Evolutionary conservation across 2,797 vertebrate genomes (phyloP).

Genomic region (Erpetoichthys calabaricus): DNA sequence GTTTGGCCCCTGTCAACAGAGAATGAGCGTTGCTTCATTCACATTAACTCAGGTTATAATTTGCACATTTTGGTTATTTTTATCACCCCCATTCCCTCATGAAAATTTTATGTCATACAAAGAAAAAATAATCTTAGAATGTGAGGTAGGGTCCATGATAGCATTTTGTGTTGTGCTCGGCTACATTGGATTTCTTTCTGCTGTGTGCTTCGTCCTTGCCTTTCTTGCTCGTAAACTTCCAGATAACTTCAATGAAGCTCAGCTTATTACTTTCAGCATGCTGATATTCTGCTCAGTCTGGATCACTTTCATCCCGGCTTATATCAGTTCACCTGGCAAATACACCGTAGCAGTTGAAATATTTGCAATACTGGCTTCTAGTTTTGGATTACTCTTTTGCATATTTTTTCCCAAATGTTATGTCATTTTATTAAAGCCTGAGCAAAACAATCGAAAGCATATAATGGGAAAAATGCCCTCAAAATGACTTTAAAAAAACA

Average conservation of each 20-base stretch:
- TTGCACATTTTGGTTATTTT: conserved; percentile 27
- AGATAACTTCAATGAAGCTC: conserved; percentile 34
- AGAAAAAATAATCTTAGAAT: conserved; percentile 14
- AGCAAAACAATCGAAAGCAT: conserved; percentile 30
- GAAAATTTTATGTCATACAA: conserved; percentile 19
- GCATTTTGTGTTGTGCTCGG: conserved; percentile 28
- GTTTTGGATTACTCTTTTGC: conserved; percentile 29
- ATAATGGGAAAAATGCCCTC: conserved; percentile 17
- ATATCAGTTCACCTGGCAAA: conserved; percentile 32
- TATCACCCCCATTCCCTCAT: background rate
- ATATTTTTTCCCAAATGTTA: conserved; percentile 36
- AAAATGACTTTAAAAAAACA: too few relatives aligned
- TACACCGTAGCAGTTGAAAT: conserved; percentile 33
- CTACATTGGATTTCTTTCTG: conserved; percentile 28
- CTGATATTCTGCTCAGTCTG: conserved; percentile 33
- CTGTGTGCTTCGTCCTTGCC: conserved; percentile 26
- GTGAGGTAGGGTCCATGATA: conserved; percentile 24
- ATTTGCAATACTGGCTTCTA: conserved; percentile 33
- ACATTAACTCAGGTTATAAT: conserved; percentile 53
- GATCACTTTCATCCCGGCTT: conserved; percentile 32
- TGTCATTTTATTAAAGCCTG: conserved; percentile 29
- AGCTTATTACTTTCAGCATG: conserved; percentile 37
- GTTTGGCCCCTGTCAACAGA: conserved; percentile 39
- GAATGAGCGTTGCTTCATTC: conserved; percentile 40
- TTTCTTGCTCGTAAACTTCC: conserved; percentile 32